A percentile compares a stretch with the other conserved stretches of the same genome.
Conservation (phyloP, 2,888 invertebrate species). For the Drosophila mettleri region DNA sequence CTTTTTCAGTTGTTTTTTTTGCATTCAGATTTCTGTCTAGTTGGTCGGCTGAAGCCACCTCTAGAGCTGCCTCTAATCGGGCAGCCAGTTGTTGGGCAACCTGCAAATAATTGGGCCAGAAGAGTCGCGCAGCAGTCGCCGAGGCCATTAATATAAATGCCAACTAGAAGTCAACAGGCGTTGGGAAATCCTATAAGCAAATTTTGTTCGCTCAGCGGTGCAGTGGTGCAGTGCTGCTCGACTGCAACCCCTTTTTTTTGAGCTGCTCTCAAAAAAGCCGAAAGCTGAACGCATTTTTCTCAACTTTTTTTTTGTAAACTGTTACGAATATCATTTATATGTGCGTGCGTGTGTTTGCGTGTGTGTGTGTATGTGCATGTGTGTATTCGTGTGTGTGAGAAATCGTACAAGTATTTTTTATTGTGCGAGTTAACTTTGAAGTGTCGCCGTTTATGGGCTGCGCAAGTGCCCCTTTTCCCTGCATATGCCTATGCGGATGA, state of each 20-base stretch:
- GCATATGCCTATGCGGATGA: neutral
- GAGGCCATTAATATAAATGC: conserved; percentile 36
- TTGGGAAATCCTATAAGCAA: conserved; percentile 65
- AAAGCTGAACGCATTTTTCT: conserved; percentile 24
- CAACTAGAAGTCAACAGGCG: conserved; percentile 75
- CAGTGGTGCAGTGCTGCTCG: conserved; percentile 36
- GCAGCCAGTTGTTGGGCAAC: neutral
- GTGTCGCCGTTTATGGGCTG: conserved; percentile 68
- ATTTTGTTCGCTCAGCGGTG: conserved; percentile 42
- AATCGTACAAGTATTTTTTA: conserved; percentile 66
- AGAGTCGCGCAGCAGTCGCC: neutral
- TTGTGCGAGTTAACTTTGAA: conserved; percentile 76
- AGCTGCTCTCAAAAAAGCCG: neutral
- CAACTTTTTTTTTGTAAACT: conserved; percentile 19
- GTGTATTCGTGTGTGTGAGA: conserved; percentile 12
- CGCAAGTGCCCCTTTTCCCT: conserved; percentile 6
- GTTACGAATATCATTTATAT: conserved; percentile 13
- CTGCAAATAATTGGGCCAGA: neutral
- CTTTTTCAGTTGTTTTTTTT: too few species aligned
- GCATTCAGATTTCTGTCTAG: neutral
- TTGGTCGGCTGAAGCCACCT: neutral
- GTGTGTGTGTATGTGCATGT: neutral
- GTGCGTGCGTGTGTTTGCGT: neutral
- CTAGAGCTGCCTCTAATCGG: too few species aligned
- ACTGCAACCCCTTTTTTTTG: conserved; percentile 45